Percentiles rank a stretch among this genome's conserved stretches.
Evolutionary conservation across 2,888 invertebrate species (phyloP).

Genomic region (Meandrusa payeni): DNA sequence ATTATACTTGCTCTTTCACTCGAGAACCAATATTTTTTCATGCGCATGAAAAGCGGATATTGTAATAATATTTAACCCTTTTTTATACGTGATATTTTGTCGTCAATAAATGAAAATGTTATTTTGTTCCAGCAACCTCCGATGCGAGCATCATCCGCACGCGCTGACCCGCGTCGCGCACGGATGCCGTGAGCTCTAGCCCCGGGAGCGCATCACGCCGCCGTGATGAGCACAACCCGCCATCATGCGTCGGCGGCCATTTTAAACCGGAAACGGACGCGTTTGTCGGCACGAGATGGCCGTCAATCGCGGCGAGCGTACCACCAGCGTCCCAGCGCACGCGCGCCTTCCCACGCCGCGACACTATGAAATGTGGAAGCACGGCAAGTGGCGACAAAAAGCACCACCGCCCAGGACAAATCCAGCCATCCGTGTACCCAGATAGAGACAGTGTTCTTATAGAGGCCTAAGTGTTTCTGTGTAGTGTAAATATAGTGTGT

Average conservation of each 20-base stretch:
- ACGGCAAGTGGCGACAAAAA: slow-evolving; percentile 89
- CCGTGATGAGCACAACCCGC: slow-evolving; percentile 80
- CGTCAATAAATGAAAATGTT: too few species aligned
- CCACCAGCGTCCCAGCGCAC: slow-evolving; percentile 55
- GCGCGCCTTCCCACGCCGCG: slow-evolving; percentile 55
- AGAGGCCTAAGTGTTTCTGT: slow-evolving; percentile 76
- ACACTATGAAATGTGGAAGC: slow-evolving; percentile 87
- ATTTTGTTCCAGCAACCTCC: slow-evolving; percentile 59
- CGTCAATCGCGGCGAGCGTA: slow-evolving; percentile 60
- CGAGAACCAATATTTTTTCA: too few species aligned
- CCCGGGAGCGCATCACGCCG: slow-evolving; percentile 65
- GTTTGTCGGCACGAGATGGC: slow-evolving; percentile 75
- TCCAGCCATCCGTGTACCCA: slow-evolving; percentile 72
- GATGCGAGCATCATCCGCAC: slow-evolving; percentile 49
- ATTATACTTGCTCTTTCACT: too few species aligned
- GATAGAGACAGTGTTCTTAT: slow-evolving; percentile 66
- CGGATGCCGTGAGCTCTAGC: slow-evolving; percentile 72
- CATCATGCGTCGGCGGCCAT: slow-evolving; percentile 77
- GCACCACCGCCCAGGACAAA: slow-evolving; percentile 74
- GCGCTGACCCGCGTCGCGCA: slow-evolving; percentile 43
- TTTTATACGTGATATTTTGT: too few species aligned
- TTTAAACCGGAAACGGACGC: slow-evolving; percentile 73
- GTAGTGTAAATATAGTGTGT: slow-evolving; percentile 77
- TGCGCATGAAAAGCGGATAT: too few species aligned
- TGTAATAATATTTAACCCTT: too few species aligned